phyloP scores from a whole-genome alignment of 2,888 invertebrate genomes.

The Orthosia cruda region DNA sequence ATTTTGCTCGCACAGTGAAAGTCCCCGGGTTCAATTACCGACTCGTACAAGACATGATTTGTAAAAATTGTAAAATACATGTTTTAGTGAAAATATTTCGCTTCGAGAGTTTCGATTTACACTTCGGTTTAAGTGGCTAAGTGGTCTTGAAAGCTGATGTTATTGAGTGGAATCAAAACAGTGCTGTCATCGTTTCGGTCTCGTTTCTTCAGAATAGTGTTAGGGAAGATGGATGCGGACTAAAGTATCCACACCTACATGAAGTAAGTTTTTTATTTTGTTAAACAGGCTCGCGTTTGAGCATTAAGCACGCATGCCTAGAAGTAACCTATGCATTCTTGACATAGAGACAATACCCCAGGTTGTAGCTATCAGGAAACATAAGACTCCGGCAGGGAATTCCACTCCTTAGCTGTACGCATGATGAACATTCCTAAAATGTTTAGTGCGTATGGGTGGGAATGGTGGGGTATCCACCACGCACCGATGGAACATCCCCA shows the following conservation, averaged over 20 bases:
- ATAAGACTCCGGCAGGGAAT: too few species aligned
- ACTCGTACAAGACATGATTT: conserved; percentile 59
- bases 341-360: too few species aligned
- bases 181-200: conserved; percentile 27
- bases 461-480: too few species aligned
- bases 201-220: conserved; percentile 1
- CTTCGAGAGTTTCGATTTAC: conserved; percentile 40
- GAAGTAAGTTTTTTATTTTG: neutral
- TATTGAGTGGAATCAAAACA: conserved; percentile 46
- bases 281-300: too few species aligned
- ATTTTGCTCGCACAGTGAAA: conserved; percentile 84
- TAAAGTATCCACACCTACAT: neutral
- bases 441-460: too few species aligned
- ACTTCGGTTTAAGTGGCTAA: conserved; percentile 41
- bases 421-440: too few species aligned
- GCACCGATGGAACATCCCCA: too few species aligned
- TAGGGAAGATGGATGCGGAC: neutral
- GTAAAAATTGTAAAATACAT: conserved; percentile 63
- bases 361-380: too few species aligned
- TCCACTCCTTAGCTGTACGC: too few species aligned
- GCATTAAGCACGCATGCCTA: too few species aligned
- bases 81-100: conserved; percentile 50
- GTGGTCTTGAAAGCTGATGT: conserved; percentile 47
- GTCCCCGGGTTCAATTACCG: conserved; percentile 70
- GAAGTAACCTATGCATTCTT: too few species aligned